These are phyloP conservation scores for Eupeodes latifasciatus DNA, from an alignment of 2,888 invertebrate genomes.

Conservation along the genomic window DNA sequence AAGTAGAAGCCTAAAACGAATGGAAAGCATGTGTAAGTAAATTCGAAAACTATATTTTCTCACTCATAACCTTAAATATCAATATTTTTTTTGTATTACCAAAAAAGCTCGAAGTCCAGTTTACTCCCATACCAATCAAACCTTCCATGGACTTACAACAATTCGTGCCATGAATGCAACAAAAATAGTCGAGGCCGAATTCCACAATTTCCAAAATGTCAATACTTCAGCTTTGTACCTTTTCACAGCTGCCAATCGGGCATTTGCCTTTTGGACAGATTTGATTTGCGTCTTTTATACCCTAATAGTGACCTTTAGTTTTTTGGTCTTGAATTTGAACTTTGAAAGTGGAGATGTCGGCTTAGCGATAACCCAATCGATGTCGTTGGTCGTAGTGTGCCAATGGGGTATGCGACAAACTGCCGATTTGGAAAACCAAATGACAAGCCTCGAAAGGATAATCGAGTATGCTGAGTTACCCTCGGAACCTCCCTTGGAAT, in stretches of 20 bases:
- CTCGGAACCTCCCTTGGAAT: conserved; percentile 86
- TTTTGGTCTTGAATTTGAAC: conserved; percentile 87
- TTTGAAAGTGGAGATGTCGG: conserved; percentile 88
- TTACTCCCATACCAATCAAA: conserved; percentile 90
- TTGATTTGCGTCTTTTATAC: conserved; percentile 94
- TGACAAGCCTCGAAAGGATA: conserved; percentile 93
- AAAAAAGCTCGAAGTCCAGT: conserved; percentile 90
- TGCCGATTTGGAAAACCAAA: conserved; percentile 92
- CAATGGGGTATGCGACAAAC: conserved; percentile 95
- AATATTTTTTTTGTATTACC: conserved; percentile 55
- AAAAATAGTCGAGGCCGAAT: conserved; percentile 87
- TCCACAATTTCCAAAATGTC: conserved; percentile 87
- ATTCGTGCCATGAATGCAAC: conserved; percentile 90
- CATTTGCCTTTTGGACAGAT: conserved; percentile 97
- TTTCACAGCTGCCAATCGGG: conserved; percentile 94
- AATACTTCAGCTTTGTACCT: conserved; percentile 91
- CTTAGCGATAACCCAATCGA: conserved; percentile 89
- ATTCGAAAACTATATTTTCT: not conserved
- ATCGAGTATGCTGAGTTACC: conserved; percentile 91
- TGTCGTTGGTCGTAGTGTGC: conserved; percentile 89
- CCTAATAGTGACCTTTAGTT: conserved; percentile 92
- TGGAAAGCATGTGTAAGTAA: conserved; percentile 83
- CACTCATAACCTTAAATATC: not conserved
- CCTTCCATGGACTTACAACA: conserved; percentile 90
- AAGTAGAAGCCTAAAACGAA: conserved; percentile 85